Base-by-base conservation (phyloP, 37 sponge, comb jelly and placozoan genomes). In the Lycopodina hypogea region DNA sequence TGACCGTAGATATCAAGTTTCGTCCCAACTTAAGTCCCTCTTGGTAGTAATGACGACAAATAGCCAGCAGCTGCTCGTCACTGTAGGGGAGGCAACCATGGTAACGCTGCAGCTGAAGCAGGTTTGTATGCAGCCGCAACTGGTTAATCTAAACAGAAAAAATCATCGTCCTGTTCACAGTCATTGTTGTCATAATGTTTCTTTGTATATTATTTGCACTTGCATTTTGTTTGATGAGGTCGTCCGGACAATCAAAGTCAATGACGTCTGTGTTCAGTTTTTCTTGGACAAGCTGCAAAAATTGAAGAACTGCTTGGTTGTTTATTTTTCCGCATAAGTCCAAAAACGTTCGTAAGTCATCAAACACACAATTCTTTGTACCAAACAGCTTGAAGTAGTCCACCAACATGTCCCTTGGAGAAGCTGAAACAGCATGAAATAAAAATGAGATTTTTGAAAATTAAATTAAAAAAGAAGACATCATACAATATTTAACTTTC, bases 371-470 rank as follows among this genome's bases (percentile, higher is more conserved):
- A 28, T 38, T 51, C 65, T 89, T 88, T 6, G 74, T 71, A 2
- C 91, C 88, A 75, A 93, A 96, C 72, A 71, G 51, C 65, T 51
- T 55, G 61, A 90, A 90, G 41, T 90, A 92, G 58, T 83, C 81
- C 53, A 84, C 32, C n/a, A 96, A 52, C 50, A 81, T 52, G 3
- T 37, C 71, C 6, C 23, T 45, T 3, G 86, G 81, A 23, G 78
- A 68, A 15, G 32, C 87, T 78, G 79, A 45, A 45, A 9, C 26
- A 39, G 55, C 74, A 56, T 9, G 76, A 12, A 69, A 38, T 2
- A 23, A 24, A 33, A 14, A 55, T 12, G 12, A 29, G 41, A 23
- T 51, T 73, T 24, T 32, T 66, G 64, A 21, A 70, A 38, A 53
- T 1, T 68, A 65, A 17, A 70, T 56, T 26, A 35, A 68, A 51